Conservation (phyloP, 2,888 invertebrate species). For the Microdon myrmicae region DNA sequence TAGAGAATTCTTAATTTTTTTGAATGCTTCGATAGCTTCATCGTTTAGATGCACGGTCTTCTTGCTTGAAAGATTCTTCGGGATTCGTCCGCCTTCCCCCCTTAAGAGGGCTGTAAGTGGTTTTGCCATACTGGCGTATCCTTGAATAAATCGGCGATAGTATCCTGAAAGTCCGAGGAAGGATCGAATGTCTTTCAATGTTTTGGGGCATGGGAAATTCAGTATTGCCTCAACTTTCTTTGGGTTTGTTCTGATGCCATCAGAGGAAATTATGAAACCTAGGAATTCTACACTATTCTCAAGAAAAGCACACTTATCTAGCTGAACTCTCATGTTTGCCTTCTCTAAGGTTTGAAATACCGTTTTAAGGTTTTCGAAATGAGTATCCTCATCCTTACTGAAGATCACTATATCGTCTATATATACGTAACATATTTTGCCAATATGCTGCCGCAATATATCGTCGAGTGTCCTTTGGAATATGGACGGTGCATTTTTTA, state of each 20-base stretch:
- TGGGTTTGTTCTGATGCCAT: conserved; percentile 18
- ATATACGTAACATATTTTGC: conserved; percentile 17
- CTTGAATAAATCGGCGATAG: conserved; percentile 20
- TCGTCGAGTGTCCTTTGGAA: conserved; percentile 28
- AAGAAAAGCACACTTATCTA: conserved; percentile 17
- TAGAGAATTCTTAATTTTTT: conserved; percentile 10
- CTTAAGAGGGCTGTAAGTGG: conserved; percentile 26
- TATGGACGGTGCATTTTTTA: conserved; percentile 34
- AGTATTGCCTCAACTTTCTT: conserved; percentile 16
- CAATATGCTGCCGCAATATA: conserved; percentile 19
- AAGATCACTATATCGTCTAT: conserved; percentile 31
- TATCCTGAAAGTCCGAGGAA: conserved; percentile 27
- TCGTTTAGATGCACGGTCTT: conserved; percentile 3
- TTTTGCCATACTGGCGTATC: conserved; percentile 22
- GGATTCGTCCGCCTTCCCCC: conserved; percentile 17
- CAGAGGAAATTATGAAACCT: conserved; percentile 6
- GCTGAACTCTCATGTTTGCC: too few relatives aligned
- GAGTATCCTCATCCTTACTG: conserved; percentile 14
- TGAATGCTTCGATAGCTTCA: conserved; percentile 11
- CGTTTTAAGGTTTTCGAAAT: too few relatives aligned
- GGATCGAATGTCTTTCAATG: conserved; percentile 16
- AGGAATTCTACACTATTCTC: conserved; percentile 13
- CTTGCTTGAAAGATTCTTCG: conserved; percentile 15
- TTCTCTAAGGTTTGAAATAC: too few relatives aligned
- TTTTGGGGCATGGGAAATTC: conserved; percentile 5